These are phyloP conservation scores for Carassius carassius DNA, from an alignment of 2,113 vertebrate species.

Conservation along the genomic window DNA sequence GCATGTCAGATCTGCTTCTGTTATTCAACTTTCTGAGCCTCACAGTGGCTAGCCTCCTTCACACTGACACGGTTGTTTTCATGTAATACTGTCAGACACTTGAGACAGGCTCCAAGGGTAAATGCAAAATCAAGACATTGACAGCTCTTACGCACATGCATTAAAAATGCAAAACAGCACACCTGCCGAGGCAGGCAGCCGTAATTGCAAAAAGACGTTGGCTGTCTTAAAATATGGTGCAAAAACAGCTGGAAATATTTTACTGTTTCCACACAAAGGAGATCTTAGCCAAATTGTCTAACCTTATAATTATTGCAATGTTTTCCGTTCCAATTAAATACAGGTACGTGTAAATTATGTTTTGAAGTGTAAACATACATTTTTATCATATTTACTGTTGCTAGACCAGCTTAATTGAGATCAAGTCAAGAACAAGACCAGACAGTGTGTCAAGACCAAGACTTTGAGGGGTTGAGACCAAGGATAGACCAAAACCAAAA, in stretches of 20 bases:
- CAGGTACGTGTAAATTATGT: not conserved
- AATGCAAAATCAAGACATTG: slow-evolving; percentile 9
- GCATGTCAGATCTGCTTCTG: slow-evolving; percentile 22
- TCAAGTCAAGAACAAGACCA: not conserved
- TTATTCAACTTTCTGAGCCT: slow-evolving; percentile 24
- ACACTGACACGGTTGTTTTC: slow-evolving; percentile 30
- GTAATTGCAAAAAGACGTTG: not conserved
- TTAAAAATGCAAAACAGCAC: slow-evolving; percentile 32
- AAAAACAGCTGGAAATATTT: not conserved
- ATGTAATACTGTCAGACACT: slow-evolving; percentile 5
- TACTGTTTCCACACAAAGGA: not conserved
- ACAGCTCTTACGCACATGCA: not conserved
- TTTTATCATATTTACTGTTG: no score
- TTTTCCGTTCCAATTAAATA: not conserved
- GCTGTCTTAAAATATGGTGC: not conserved
- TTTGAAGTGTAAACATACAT: not conserved
- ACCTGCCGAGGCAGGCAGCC: slow-evolving; percentile 3
- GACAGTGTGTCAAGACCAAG: not conserved
- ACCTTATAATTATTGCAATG: not conserved
- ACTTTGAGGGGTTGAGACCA: no score
- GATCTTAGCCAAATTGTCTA: not conserved
- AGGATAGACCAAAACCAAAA: no score
- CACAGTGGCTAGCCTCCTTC: slow-evolving; percentile 15
- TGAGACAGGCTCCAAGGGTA: slow-evolving; percentile 3
- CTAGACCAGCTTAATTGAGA: no score